Evolutionary conservation across 1,140 invertebrate genomes (phyloP).

Genomic region (Scaptodrosophila lebanonensis): DNA sequence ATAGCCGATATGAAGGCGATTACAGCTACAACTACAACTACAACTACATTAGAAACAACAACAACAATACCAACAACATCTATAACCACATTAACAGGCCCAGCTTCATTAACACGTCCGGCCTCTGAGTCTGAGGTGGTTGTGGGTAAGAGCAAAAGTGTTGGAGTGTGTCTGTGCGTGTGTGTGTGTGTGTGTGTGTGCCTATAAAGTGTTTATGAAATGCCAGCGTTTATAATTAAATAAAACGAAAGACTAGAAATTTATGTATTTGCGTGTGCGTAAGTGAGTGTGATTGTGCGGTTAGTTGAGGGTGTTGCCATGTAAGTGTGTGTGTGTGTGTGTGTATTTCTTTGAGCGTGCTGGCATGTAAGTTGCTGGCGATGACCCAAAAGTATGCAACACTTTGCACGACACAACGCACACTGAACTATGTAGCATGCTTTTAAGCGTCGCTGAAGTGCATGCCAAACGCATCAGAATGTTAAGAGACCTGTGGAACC

Average conservation of each 20-base stretch:
- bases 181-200: conserved; percentile 15
- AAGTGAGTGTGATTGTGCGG: conserved; percentile 2
- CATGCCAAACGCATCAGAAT: no score
- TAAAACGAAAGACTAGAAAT: conserved; percentile 69
- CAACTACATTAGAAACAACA: conserved; percentile 10
- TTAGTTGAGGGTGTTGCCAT: no score
- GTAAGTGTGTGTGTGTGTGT: conserved; percentile 10
- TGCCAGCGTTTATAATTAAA: conserved; percentile 72
- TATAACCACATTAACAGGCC: conserved; percentile 29
- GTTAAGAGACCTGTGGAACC: no score
- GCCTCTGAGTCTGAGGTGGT: conserved; percentile 60
- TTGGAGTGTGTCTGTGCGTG: conserved; percentile 3
- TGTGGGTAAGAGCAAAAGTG: conserved; percentile 55
- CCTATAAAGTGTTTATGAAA: conserved; percentile 68
- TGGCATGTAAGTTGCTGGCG: conserved; percentile 12
- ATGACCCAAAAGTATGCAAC: conserved; percentile 52
- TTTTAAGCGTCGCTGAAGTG: no score
- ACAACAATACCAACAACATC: conserved; percentile 12
- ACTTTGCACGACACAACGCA: conserved; percentile 2
- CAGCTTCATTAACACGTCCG: conserved; percentile 69
- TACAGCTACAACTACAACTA: conserved; percentile 2
- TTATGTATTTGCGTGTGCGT: conserved; percentile 39
- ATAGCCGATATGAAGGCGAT: no score
- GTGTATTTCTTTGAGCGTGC: conserved; percentile 13
- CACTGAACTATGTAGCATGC: conserved; percentile 44